A percentile compares a stretch with the other conserved stretches of the same genome.
These are phyloP conservation scores for Rhadina sibilatrix DNA, from an alignment of 2,113 vertebrate species.

Conservation along the genomic window DNA sequence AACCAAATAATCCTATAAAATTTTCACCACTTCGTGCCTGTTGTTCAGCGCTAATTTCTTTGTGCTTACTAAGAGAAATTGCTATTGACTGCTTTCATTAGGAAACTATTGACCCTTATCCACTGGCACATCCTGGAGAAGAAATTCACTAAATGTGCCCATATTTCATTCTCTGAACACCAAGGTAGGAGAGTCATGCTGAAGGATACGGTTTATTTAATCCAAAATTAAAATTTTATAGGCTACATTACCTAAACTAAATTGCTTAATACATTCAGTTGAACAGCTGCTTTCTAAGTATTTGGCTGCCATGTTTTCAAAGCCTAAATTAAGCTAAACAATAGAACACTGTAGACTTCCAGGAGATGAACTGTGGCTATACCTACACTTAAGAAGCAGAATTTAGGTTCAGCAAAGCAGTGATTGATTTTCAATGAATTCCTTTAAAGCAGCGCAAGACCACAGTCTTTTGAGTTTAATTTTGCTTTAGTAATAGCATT, in stretches of 20 bases:
- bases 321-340: conserved; percentile 50
- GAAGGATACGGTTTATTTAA: conserved; percentile 79
- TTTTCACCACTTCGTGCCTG: conserved; percentile 9
- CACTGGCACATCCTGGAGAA: conserved; percentile 71
- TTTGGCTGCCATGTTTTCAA: conserved; percentile 53
- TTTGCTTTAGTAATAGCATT: background rate
- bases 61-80: conserved; percentile 80
- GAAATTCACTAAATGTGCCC: conserved; percentile 77
- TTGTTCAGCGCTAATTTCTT: conserved; percentile 78
- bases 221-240: conserved; percentile 84
- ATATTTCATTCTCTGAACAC: conserved; percentile 83
- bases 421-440: background rate
- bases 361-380: background rate
- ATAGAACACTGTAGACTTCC: background rate
- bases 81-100: conserved; percentile 86
- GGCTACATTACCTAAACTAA: conserved; percentile 81
- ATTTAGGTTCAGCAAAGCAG: background rate
- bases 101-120: conserved; percentile 83
- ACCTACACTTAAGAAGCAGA: background rate
- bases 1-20: conserved; percentile 47
- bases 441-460: background rate
- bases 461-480: background rate
- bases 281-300: conserved; percentile 71
- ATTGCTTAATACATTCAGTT: conserved; percentile 80
- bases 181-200: conserved; percentile 69